Base-by-base conservation (phyloP, 2,888 invertebrate genomes). In the Volucella inanis region DNA sequence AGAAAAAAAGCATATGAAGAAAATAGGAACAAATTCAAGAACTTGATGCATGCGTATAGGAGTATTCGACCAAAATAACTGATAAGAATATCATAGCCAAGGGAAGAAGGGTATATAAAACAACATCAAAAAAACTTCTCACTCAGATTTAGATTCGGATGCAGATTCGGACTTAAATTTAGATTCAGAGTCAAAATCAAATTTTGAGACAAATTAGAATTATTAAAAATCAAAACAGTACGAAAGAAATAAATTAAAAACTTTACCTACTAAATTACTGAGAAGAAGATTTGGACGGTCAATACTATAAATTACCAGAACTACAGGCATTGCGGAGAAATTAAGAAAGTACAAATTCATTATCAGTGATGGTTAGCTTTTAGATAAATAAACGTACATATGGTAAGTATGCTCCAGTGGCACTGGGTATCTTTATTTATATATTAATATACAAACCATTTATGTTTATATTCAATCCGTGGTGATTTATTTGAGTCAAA, bases 61-160 rank as follows among this genome's bases (percentile, higher is more conserved):
- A 22, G 22, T 57, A 84, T 68, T 79, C 79, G 70, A 79, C 79
- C 79, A 79, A 74, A 79, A 80, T 82, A 75, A 80, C 80, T 84
- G 84, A 84, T 84, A 84, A 84, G 75, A 80, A 80, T 65, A 72
- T 68, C 59, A 47, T 45, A 52, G 49, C 72, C 47, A 64, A 70
- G n/a, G 68, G 8, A 50, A 50, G 14, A 55, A 55, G 47, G 15
- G 15, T 45, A 47, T n/a, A 65, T 18, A 64, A 39, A 55, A 43
- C 49, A 50, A 83, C 70, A 84, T 59, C 70, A 84, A 79, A 68
- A 62, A 70, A 75, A 57, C 55, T 67, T 55, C 72, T 68, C 52
- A 47, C 57, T 59, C 57, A 10, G 41, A 79, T 45, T 68, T 45
- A 43, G 52, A 18, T 22, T 22, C n/a, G 47, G 54, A 49, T 57